Percentiles rank a stretch among this genome's conserved stretches.
These are phyloP conservation scores for Acrobasis repandana DNA, from an alignment of 2,888 invertebrate genomes.

Conservation along the genomic window DNA sequence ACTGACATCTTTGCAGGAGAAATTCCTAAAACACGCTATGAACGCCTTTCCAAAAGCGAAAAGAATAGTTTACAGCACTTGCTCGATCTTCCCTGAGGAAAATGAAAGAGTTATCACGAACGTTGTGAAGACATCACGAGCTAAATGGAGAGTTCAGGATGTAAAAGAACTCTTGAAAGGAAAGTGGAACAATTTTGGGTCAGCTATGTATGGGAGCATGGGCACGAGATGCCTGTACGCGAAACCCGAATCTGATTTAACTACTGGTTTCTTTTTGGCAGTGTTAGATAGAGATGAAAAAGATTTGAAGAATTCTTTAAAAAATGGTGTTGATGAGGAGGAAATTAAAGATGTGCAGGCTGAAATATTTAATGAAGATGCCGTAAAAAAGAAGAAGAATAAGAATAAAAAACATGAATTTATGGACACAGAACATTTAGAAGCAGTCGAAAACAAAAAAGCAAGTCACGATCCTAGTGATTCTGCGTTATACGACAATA, in stretches of 20 bases:
- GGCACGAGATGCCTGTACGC: conserved; percentile 91
- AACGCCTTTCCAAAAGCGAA: conserved; percentile 91
- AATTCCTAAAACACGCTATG: conserved; percentile 93
- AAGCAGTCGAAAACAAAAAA: background rate
- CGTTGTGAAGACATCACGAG: conserved; percentile 81
- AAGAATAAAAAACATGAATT: conserved; percentile 31
- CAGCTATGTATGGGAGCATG: conserved; percentile 84
- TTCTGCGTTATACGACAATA: conserved; percentile 13
- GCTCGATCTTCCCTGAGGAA: conserved; percentile 94
- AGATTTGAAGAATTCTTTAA: conserved; percentile 51
- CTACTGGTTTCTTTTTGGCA: conserved; percentile 98
- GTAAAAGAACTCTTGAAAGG: conserved; percentile 83
- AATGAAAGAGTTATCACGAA: conserved; percentile 95
- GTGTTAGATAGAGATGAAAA: conserved; percentile 88
- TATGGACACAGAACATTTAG: background rate
- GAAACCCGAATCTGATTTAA: conserved; percentile 88
- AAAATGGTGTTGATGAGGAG: conserved; percentile 12
- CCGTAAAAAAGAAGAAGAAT: conserved; percentile 27
- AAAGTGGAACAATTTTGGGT: conserved; percentile 88
- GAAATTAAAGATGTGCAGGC: background rate
- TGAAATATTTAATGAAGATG: background rate
- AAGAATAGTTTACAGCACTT: conserved; percentile 97
- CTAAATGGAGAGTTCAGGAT: conserved; percentile 85
- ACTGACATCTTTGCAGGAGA: conserved; percentile 90
- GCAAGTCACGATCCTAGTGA: background rate